These are phyloP conservation scores for Pseudococcus viburni DNA, from an alignment of 2,888 invertebrate species.

Conservation along the genomic window DNA sequence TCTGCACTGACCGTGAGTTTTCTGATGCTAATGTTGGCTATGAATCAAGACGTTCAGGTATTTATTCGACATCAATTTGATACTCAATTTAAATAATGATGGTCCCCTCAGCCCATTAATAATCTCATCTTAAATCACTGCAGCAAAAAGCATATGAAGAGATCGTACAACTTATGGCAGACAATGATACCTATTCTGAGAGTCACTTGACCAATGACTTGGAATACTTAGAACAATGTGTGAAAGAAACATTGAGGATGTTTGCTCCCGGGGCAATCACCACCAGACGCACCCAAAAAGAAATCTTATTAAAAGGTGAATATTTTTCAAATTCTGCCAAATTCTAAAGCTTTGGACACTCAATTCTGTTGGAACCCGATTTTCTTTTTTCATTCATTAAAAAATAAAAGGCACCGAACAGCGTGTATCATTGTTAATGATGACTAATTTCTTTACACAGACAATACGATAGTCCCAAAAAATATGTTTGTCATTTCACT, in stretches of 20 bases:
- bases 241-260: background rate
- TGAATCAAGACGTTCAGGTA: constrained; percentile 1
- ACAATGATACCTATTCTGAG: background rate
- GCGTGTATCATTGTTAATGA: too few relatives aligned
- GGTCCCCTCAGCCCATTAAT: background rate
- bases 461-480: background rate
- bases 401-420: too few relatives aligned
- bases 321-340: background rate
- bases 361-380: too few relatives aligned
- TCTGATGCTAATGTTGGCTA: background rate
- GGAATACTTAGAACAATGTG: background rate
- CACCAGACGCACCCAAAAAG: background rate
- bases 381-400: too few relatives aligned
- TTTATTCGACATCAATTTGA: background rate
- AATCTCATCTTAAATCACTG: background rate
- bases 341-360: too few relatives aligned
- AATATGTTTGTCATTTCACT: background rate
- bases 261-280: background rate
- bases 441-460: background rate
- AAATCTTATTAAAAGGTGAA: background rate
- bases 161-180: background rate
- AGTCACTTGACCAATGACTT: background rate
- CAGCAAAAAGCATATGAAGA: background rate
- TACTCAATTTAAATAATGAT: too few relatives aligned
- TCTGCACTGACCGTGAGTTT: background rate